These are phyloP conservation scores for Drosophila takahashii DNA, from an alignment of 1,140 invertebrate species.

Conservation along the genomic window DNA sequence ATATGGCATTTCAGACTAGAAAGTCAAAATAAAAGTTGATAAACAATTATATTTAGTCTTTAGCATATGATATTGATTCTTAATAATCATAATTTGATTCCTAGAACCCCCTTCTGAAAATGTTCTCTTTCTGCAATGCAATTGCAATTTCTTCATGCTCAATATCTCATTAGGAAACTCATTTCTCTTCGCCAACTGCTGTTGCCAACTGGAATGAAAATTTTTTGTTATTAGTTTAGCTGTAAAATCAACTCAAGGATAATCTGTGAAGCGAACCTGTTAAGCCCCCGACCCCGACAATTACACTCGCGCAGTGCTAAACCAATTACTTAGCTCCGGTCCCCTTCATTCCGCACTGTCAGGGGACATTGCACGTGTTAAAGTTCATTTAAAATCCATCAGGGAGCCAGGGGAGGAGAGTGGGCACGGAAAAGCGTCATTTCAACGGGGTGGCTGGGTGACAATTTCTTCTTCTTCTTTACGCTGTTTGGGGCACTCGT, in stretches of 20 bases:
- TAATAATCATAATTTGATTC: no score
- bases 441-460: conserved; percentile 40
- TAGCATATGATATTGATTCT: no score
- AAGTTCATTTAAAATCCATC: conserved; percentile 82
- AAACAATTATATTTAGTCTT: no score
- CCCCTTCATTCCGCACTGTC: conserved; percentile 24
- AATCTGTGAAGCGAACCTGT: conserved; percentile 50
- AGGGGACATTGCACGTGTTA: conserved; percentile 71
- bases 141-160: conserved; percentile 25
- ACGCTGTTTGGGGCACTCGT: conserved; percentile 62
- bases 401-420: conserved; percentile 30
- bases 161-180: conserved; percentile 46
- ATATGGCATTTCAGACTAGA: no score
- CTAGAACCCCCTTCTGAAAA: background rate
- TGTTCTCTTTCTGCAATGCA: background rate
- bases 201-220: conserved; percentile 37
- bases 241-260: conserved; percentile 50
- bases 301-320: conserved; percentile 37
- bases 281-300: background rate
- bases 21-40: no score
- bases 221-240: conserved; percentile 50
- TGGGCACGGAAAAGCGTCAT: conserved; percentile 22
- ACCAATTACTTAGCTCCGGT: conserved; percentile 73
- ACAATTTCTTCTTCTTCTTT: conserved; percentile 56
- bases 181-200: conserved; percentile 30